phyloP scores from a whole-genome alignment of 2,113 vertebrate genomes.

The Malurus melanocephalus region DNA sequence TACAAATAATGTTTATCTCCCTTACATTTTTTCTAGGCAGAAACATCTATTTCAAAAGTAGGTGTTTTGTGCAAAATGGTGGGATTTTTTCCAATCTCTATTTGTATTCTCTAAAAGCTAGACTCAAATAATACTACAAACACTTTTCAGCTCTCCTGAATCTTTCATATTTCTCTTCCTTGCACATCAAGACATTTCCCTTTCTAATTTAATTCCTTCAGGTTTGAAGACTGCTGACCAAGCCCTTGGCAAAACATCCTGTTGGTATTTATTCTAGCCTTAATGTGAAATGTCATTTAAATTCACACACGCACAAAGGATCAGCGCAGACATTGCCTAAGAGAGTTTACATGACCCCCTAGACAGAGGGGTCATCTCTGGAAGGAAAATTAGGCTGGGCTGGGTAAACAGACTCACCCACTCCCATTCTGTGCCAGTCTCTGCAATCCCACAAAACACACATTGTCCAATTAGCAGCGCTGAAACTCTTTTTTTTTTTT shows the following conservation, averaged over 20 bases:
- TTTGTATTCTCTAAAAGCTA: neutral
- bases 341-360: constrained; percentile 28
- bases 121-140: neutral
- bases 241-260: neutral
- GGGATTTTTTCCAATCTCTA: neutral
- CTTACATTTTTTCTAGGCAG: neutral
- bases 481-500: neutral
- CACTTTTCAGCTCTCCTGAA: neutral
- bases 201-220: neutral
- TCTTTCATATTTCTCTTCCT: neutral
- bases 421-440: neutral
- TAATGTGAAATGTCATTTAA: constrained; percentile 28
- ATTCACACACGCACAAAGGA: neutral
- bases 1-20: neutral
- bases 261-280: constrained; percentile 31
- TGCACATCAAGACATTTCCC: neutral
- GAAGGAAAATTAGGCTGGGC: neutral
- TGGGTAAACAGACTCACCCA: neutral
- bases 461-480: neutral
- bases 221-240: constrained; percentile 13
- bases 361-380: neutral
- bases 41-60: neutral
- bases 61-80: neutral
- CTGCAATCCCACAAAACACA: neutral
- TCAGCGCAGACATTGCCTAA: neutral